Conservation (phyloP, 2,888 invertebrate genomes). For the Oxycera nigricornis region DNA sequence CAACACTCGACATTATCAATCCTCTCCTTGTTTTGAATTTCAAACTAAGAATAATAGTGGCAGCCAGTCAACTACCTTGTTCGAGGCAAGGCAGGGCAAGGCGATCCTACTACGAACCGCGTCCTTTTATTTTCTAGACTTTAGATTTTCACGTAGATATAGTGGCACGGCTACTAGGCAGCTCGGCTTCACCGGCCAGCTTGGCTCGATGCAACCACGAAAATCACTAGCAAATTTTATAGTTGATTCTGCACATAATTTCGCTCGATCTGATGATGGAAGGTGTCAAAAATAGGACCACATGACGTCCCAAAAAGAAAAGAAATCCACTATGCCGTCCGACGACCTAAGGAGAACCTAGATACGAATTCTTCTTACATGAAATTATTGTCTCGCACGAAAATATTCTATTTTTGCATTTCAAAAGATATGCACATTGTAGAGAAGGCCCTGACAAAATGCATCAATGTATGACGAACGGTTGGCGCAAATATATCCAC, state of each 20-base stretch:
- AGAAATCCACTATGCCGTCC: not conserved
- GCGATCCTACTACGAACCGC: not conserved
- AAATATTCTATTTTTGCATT: not conserved
- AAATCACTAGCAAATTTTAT: conserved; percentile 38
- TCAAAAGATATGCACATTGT: not conserved
- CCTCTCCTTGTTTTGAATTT: conserved; percentile 18
- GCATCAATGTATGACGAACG: not conserved
- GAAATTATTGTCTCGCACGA: conserved; percentile 15
- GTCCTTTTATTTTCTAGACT: conserved; percentile 33
- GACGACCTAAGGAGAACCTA: conserved; percentile 24
- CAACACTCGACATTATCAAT: not conserved
- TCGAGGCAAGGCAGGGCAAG: conserved; percentile 4
- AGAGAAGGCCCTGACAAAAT: too few species aligned
- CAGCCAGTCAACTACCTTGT: not conserved
- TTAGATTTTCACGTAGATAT: not conserved
- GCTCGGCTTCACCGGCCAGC: not conserved
- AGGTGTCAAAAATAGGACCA: conserved; percentile 46
- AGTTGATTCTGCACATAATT: conserved; percentile 37
- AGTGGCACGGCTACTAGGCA: not conserved
- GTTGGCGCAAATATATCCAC: not conserved
- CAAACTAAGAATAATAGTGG: conserved; percentile 32
- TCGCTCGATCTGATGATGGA: conserved; percentile 36
- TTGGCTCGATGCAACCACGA: not conserved
- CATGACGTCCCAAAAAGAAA: conserved; percentile 13
- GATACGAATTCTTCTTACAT: not conserved